Evolutionary conservation across 1,140 invertebrate genomes (phyloP).

Genomic region (Phymastichus coffea): DNA sequence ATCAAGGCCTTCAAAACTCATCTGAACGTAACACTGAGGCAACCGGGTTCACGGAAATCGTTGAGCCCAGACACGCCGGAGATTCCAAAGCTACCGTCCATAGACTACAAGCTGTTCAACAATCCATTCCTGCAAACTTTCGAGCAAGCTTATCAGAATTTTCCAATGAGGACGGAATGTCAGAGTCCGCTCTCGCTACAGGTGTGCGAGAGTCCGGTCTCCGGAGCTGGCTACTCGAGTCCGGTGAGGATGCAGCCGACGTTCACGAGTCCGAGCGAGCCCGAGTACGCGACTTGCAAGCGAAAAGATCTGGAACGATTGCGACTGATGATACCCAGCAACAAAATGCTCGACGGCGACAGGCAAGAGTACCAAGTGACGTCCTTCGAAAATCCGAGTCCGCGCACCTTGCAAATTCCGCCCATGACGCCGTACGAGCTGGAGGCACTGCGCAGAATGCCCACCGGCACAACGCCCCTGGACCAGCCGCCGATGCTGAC

Average conservation of each 20-base stretch:
- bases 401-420: conserved; percentile 41
- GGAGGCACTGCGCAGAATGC: conserved; percentile 34
- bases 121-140: conserved; percentile 47
- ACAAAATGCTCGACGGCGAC: neutral
- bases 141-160: conserved; percentile 32
- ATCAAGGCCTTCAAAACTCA: conserved; percentile 38
- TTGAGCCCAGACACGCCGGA: conserved; percentile 40
- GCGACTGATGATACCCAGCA: conserved; percentile 16
- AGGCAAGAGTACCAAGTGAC: conserved; percentile 45
- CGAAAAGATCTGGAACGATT: conserved; percentile 17
- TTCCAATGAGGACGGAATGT: conserved; percentile 7
- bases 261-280: conserved; percentile 16
- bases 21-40: conserved; percentile 42
- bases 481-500: conserved; percentile 20
- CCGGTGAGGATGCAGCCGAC: conserved; percentile 17
- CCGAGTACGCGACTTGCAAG: conserved; percentile 18
- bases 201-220: conserved; percentile 33
- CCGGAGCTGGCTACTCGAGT: conserved; percentile 16
- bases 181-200: conserved; percentile 38
- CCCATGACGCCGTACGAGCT: conserved; percentile 37
- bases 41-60: conserved; percentile 23
- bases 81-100: conserved; percentile 40
- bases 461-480: conserved; percentile 28
- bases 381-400: conserved; percentile 51
- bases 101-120: conserved; percentile 43